Percentiles rank a stretch among this genome's conserved stretches.
phyloP scores from a whole-genome alignment of 2,113 vertebrate species.

The Macquaria ambigua region DNA sequence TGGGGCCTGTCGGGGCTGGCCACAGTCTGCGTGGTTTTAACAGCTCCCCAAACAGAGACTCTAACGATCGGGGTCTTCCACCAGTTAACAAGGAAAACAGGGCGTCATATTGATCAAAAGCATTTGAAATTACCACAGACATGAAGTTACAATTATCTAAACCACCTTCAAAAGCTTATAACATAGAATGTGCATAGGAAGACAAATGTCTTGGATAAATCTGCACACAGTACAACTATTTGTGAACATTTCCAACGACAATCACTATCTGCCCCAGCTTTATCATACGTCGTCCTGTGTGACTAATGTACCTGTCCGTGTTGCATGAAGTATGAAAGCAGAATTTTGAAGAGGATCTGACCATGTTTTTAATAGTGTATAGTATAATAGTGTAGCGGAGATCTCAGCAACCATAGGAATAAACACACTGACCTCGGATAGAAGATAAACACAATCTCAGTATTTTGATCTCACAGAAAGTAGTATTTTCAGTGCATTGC shows the following conservation, averaged over 20 bases:
- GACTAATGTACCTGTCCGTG: background rate
- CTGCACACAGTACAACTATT: background rate
- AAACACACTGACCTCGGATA: background rate
- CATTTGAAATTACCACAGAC: background rate
- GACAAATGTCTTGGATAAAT: background rate
- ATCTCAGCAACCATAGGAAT: conserved; percentile 12
- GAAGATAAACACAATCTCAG: conserved; percentile 44
- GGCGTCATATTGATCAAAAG: background rate
- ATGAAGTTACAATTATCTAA: background rate
- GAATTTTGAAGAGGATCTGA: background rate
- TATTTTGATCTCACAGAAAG: conserved; percentile 38
- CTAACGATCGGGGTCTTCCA: background rate
- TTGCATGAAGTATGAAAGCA: background rate
- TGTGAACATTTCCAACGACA: background rate
- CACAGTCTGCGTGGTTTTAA: conserved; percentile 72
- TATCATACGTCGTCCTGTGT: background rate
- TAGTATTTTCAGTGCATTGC: conserved; percentile 51
- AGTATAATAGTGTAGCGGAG: conserved; percentile 2
- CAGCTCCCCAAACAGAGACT: conserved; percentile 53
- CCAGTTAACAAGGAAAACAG: conserved; percentile 5
- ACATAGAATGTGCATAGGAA: background rate
- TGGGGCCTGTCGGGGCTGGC: conserved; percentile 38
- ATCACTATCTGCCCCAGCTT: background rate
- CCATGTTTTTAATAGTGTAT: background rate
- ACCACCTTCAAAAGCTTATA: background rate